Base-by-base conservation (phyloP, 2,888 invertebrate species). In the Lysandra bellargus region DNA sequence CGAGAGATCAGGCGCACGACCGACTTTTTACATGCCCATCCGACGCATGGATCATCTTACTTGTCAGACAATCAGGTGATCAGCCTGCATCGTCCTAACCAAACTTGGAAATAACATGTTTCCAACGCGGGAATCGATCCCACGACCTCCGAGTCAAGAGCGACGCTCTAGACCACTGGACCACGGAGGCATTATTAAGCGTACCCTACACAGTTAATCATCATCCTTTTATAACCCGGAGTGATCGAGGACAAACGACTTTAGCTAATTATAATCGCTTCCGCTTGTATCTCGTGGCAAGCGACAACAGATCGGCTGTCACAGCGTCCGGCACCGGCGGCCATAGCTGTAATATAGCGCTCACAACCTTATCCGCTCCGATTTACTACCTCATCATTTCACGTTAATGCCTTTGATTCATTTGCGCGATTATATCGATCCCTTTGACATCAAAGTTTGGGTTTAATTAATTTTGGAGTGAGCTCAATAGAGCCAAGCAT, bases 221-320 rank as follows among this genome's bases (percentile, higher is more conserved):
- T 40, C 40, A 40, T 40, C 40, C 17, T 53, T 17, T 17, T 57
- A 14, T 17, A 17, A 57, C 9, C 49, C 9, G 49, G 49, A 7
- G 44, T 9, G 2, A 49, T 2, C 49, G 2, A 49, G 12, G 49
- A 49, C 9, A 9, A 49, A 49, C 9, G 6, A 49, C 49, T 49
- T 49, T 12, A 49, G 49, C 49, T 17, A 57, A 57, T 17, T 4
- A 17, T 57, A 64, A 64, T 64, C 64, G 30, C 64, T 64, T 30
- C 23, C 30, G 73, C 61, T 2, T 72, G 78, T 80, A 72, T 33
- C 72, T 79, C 64, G 81, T 37, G 64, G 78, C 80, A 83, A 79
- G 69, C 82, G 72, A 84, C 86, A 86, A 88, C 85, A 83, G 85
- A 89, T 88, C 84, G 89, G 87, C 87, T 86, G 88, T 89, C 90